phyloP scores from a whole-genome alignment of 2,797 vertebrate genomes.

The Eulemur mongoz region DNA sequence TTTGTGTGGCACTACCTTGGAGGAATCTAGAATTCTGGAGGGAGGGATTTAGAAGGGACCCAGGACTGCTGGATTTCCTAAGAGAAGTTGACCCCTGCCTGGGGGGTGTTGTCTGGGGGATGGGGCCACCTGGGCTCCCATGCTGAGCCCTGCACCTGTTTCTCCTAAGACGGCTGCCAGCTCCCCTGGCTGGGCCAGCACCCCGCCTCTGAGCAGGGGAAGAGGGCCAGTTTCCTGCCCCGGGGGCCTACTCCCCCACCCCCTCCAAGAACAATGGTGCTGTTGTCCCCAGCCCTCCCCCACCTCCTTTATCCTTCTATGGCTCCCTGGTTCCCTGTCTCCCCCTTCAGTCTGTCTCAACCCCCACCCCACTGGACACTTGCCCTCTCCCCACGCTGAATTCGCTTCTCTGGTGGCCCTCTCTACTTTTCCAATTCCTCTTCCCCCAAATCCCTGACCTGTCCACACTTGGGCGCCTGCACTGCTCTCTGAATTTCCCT shows the following conservation, averaged over 20 bases:
- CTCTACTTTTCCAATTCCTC: not conserved
- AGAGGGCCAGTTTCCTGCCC: slow-evolving; percentile 69
- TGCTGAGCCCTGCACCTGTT: slow-evolving; percentile 58
- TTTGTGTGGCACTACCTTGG: slow-evolving; percentile 41
- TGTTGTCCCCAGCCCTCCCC: slow-evolving; percentile 52
- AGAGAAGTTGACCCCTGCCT: not conserved
- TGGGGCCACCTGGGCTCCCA: not conserved
- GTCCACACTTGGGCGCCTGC: too few species aligned
- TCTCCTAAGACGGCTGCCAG: slow-evolving; percentile 4
- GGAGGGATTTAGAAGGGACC: slow-evolving; percentile 1
- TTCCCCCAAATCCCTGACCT: too few species aligned
- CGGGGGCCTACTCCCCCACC: not conserved
- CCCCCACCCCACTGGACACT: not conserved
- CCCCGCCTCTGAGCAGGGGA: slow-evolving; percentile 46
- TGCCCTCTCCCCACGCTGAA: not conserved
- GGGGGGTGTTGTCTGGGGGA: not conserved
- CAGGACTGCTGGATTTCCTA: not conserved
- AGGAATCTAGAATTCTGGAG: slow-evolving; percentile 37
- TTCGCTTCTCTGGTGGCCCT: not conserved
- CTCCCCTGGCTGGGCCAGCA: not conserved
- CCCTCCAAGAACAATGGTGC: slow-evolving; percentile 52
- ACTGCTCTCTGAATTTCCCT: not conserved
- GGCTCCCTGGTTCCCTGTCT: not conserved
- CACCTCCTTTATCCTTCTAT: not conserved
- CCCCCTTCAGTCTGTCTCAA: not conserved